Evolutionary conservation across 2,797 vertebrate species (phyloP).

Genomic region (Enteromius thamalakanensis): DNA sequence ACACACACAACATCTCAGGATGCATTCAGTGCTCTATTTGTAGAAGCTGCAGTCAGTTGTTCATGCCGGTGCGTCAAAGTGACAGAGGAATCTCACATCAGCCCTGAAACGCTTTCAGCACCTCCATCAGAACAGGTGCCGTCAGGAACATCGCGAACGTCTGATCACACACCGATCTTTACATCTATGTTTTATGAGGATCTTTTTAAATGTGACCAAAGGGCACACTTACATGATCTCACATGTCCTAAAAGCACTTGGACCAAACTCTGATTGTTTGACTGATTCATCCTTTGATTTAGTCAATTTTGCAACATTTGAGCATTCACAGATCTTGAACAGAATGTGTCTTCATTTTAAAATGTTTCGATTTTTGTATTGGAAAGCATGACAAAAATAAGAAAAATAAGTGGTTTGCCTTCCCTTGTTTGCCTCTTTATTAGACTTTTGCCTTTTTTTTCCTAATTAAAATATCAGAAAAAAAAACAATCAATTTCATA

Average conservation of each 20-base stretch:
- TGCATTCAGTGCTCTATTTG: slow-evolving; percentile 22
- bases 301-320: not conserved
- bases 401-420: not conserved
- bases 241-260: not conserved
- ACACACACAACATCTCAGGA: slow-evolving; percentile 23
- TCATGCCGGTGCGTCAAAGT: not conserved
- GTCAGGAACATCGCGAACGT: not conserved
- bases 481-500: too few relatives aligned
- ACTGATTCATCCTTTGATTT: not conserved
- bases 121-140: not conserved
- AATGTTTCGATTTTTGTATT: not conserved
- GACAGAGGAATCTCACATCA: not conserved
- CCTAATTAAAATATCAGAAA: not conserved
- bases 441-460: not conserved
- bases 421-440: not conserved
- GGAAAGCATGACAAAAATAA: not conserved
- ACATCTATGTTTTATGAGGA: not conserved
- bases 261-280: not conserved
- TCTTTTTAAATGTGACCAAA: not conserved
- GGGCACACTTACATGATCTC: not conserved
- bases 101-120: not conserved
- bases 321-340: not conserved
- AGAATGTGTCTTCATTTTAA: not conserved
- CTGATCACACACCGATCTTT: not conserved
- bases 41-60: slow-evolving; percentile 11